Evolutionary conservation across 2,888 invertebrate species (phyloP).

Genomic region (Lacanobia wlatinum): DNA sequence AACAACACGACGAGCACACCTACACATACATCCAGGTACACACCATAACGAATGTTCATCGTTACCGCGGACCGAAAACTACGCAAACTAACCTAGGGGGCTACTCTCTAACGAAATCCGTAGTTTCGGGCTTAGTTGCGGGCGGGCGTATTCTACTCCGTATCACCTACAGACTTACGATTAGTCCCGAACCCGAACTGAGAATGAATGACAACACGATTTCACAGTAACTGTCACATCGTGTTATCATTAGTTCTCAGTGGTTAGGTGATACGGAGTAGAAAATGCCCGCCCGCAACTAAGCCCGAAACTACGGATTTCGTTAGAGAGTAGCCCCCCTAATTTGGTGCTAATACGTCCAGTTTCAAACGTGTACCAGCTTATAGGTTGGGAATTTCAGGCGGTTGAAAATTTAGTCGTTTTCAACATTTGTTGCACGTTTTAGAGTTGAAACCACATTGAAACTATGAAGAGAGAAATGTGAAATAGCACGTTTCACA

Average conservation of each 20-base stretch:
- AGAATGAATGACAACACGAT: too few species aligned
- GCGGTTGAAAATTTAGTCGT: conserved; percentile 17
- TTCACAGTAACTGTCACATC: too few species aligned
- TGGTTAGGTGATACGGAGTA: too few species aligned
- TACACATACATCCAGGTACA: not conserved
- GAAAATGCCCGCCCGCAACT: too few species aligned
- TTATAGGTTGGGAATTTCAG: not conserved
- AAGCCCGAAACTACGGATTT: too few species aligned
- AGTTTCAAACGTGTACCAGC: conserved; percentile 17
- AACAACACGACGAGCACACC: not conserved
- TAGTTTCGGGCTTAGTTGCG: too few species aligned
- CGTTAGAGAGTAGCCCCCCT: too few species aligned
- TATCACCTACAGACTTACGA: too few species aligned
- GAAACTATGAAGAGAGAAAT: conserved; percentile 11
- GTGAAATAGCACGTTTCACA: not conserved
- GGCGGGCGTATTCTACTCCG: too few species aligned
- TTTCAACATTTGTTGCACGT: conserved; percentile 11
- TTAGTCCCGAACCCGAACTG: too few species aligned
- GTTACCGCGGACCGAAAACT: conserved; percentile 45
- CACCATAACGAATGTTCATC: conserved; percentile 36
- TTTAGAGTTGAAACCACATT: conserved; percentile 11
- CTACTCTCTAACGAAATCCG: too few species aligned
- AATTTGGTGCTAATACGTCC: conserved; percentile 44
- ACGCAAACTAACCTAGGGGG: conserved; percentile 46
- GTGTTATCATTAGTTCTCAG: too few species aligned